Evolutionary conservation across 2,113 vertebrate genomes (phyloP).

Genomic region (Lasiurus borealis): DNA sequence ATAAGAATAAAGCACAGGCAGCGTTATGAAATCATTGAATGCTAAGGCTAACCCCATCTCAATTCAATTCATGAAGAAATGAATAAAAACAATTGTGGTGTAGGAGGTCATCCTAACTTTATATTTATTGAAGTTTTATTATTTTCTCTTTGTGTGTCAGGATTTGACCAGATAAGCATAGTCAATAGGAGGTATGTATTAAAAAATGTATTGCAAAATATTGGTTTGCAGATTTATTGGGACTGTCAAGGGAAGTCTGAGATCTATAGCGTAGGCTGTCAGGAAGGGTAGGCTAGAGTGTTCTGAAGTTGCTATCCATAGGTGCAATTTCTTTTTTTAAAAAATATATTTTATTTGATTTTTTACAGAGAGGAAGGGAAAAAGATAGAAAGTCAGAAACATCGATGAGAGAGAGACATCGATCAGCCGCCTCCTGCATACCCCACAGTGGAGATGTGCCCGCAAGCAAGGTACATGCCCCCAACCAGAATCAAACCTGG

Average conservation of each 20-base stretch:
- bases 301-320: neutral
- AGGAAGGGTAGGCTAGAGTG: neutral
- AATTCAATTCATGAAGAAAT: neutral
- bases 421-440: too few relatives aligned
- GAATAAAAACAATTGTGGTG: neutral
- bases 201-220: neutral
- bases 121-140: conserved; percentile 20
- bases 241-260: neutral
- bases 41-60: neutral
- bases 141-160: neutral
- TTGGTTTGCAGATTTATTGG: neutral
- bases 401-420: too few relatives aligned
- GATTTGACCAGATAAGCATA: neutral
- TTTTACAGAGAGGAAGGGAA: too few relatives aligned
- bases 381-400: too few relatives aligned
- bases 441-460: too few relatives aligned
- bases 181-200: neutral
- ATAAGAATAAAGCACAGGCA: neutral
- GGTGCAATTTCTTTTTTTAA: neutral
- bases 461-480: too few relatives aligned
- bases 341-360: too few relatives aligned
- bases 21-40: neutral
- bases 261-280: neutral
- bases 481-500: too few relatives aligned
- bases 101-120: neutral